A percentile compares a stretch with the other conserved stretches of the same genome.
These are phyloP conservation scores for Nicator chloris DNA, from an alignment of 2,113 vertebrate species.

Conservation along the genomic window DNA sequence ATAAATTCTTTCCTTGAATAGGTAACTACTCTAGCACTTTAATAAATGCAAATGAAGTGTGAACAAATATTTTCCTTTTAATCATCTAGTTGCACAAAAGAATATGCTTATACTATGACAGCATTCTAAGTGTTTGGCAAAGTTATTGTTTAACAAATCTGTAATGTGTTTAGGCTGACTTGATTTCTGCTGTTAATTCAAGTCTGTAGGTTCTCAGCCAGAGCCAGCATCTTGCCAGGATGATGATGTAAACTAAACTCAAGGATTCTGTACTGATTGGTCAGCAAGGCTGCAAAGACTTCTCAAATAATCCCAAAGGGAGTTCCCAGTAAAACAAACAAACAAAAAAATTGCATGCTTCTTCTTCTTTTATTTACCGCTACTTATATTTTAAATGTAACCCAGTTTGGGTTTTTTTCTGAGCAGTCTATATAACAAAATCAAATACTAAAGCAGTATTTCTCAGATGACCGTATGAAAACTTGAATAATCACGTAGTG, in stretches of 20 bases:
- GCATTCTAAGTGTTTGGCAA: not conserved
- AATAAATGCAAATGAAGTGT: slow-evolving; percentile 47
- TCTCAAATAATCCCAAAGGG: not conserved
- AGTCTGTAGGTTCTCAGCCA: not conserved
- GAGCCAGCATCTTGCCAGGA: not conserved
- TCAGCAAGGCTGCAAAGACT: not conserved
- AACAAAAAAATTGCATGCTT: not conserved
- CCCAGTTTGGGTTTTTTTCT: not conserved
- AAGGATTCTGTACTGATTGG: not conserved
- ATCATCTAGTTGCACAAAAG: not conserved
- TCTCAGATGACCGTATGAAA: not conserved
- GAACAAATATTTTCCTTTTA: slow-evolving; percentile 58
- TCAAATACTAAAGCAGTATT: not conserved
- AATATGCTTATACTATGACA: slow-evolving; percentile 23
- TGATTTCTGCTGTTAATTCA: slow-evolving; percentile 7
- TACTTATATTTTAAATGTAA: not conserved
- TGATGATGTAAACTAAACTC: not conserved
- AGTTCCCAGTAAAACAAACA: not conserved
- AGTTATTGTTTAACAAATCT: slow-evolving; percentile 6
- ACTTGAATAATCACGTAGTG: not conserved
- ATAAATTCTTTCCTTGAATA: slow-evolving; percentile 6
- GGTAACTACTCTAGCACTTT: not conserved
- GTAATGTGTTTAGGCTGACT: not conserved
- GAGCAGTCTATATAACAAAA: not conserved
- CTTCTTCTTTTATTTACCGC: not conserved